phyloP scores from a whole-genome alignment of 2,888 invertebrate genomes.

The Nowickia ferox region DNA sequence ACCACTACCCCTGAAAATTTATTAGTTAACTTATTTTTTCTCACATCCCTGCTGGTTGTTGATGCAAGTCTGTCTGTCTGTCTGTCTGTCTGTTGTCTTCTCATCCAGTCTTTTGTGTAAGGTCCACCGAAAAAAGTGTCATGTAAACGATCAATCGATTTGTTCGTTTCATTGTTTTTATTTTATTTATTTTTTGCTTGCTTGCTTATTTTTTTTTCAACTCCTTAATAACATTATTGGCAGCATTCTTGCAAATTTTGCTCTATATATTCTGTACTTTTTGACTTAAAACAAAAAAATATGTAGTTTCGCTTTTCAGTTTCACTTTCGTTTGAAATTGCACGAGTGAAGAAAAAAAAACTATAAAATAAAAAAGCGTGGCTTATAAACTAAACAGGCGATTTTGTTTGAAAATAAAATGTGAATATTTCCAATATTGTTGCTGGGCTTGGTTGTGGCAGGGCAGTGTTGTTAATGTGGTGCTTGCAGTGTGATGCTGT shows the following conservation, averaged over 20 bases:
- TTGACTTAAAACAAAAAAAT: neutral
- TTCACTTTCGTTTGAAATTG: slow-evolving; percentile 68
- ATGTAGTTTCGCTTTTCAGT: slow-evolving; percentile 57
- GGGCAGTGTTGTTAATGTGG: neutral
- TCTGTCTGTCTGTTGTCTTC: neutral
- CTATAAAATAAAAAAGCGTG: slow-evolving; percentile 48
- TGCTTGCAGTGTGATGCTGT: slow-evolving; percentile 10
- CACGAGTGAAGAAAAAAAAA: slow-evolving; percentile 4
- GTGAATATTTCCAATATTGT: slow-evolving; percentile 3
- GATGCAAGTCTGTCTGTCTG: neutral
- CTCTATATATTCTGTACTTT: slow-evolving; percentile 65
- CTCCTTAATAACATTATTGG: slow-evolving; percentile 50
- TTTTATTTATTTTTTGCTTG: neutral
- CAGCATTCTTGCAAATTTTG: slow-evolving; percentile 53
- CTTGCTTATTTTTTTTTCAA: neutral
- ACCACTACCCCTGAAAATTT: neutral
- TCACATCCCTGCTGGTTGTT: neutral
- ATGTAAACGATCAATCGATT: slow-evolving; percentile 72
- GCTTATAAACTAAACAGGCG: slow-evolving; percentile 54
- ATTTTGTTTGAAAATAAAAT: slow-evolving; percentile 22
- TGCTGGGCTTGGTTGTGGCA: neutral
- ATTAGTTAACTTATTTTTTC: neutral
- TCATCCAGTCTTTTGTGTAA: slow-evolving; percentile 16
- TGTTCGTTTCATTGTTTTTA: slow-evolving; percentile 45
- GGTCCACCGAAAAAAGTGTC: slow-evolving; percentile 64